Evolutionary conservation across 2,113 vertebrate species (phyloP).

Genomic region (Osmerus mordax): DNA sequence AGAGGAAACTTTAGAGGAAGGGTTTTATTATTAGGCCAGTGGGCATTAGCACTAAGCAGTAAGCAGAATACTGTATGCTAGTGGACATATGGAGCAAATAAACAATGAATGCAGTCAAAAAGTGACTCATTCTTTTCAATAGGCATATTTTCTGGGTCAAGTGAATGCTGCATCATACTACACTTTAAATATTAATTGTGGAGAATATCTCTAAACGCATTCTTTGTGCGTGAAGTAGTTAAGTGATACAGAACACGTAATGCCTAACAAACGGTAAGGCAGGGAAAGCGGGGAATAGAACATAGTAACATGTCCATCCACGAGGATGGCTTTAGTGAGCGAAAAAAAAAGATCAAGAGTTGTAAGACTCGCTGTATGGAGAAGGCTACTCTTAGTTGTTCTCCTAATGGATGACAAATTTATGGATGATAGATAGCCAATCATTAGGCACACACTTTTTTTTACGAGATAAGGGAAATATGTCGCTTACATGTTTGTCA

Average conservation of each 20-base stretch:
- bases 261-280: slow-evolving; percentile 3
- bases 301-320: slow-evolving; percentile 16
- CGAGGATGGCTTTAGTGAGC: not conserved
- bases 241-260: not conserved
- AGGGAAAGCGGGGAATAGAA: not conserved
- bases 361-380: slow-evolving; percentile 51
- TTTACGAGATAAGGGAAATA: slow-evolving; percentile 7
- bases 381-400: slow-evolving; percentile 8
- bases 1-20: slow-evolving; percentile 15
- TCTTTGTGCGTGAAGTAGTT: not conserved
- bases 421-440: slow-evolving; percentile 39
- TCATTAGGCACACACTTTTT: slow-evolving; percentile 40
- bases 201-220: not conserved
- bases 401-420: slow-evolving; percentile 58
- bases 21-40: not conserved
- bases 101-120: not conserved
- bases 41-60: not conserved
- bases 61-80: not conserved
- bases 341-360: slow-evolving; percentile 3
- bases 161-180: not conserved
- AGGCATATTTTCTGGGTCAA: not conserved
- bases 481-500: not conserved
- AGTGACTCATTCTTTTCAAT: not conserved
- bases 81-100: not conserved
- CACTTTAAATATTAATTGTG: not conserved